A percentile compares a stretch with the other conserved stretches of the same genome.
Conservation (phyloP, 2,797 vertebrate species). For the Hippoglossus hippoglossus region DNA sequence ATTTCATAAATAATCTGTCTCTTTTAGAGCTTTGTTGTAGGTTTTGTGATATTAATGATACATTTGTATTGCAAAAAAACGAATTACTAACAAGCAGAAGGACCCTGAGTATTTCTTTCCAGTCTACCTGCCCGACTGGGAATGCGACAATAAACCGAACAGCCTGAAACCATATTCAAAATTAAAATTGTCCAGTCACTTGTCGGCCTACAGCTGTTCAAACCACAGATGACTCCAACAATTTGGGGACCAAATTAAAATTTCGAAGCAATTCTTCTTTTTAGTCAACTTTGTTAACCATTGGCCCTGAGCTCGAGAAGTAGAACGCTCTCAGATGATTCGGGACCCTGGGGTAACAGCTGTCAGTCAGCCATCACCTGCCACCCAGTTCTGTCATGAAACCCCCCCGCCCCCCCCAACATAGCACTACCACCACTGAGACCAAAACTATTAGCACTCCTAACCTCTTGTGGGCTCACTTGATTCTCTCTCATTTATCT, state of each 20-base stretch:
- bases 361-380: constrained; percentile 71
- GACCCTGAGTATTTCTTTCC: background rate
- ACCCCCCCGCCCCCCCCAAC: constrained; percentile 3
- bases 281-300: constrained; percentile 37
- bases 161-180: constrained; percentile 26
- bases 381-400: constrained; percentile 77
- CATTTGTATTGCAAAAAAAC: background rate
- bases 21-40: background rate
- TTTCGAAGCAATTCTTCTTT: constrained; percentile 32
- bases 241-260: constrained; percentile 44
- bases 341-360: constrained; percentile 54
- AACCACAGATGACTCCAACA: constrained; percentile 45
- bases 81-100: background rate
- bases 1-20: background rate
- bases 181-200: constrained; percentile 43
- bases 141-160: constrained; percentile 8
- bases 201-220: constrained; percentile 49
- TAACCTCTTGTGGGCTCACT: constrained; percentile 60
- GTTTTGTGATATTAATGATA: background rate
- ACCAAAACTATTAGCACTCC: constrained; percentile 67
- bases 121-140: constrained; percentile 10
- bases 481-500: constrained; percentile 19
- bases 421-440: constrained; percentile 42
- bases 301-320: constrained; percentile 45
- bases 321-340: constrained; percentile 51